Evolutionary conservation across 2,888 invertebrate species (phyloP).

Genomic region (Brachypalpus laphriformis): DNA sequence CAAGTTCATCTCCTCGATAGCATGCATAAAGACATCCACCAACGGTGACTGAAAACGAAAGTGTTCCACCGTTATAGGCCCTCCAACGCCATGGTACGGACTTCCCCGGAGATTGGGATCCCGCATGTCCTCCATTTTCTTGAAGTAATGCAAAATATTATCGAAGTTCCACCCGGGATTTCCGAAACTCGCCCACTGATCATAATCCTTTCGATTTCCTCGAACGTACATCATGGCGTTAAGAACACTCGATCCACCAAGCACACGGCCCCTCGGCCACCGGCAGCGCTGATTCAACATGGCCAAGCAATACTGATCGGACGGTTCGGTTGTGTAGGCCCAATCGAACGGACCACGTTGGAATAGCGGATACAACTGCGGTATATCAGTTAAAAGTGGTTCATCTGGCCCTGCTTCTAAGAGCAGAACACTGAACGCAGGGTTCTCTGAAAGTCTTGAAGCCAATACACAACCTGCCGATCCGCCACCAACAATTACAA

Average conservation of each 20-base stretch:
- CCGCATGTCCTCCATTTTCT: constrained; percentile 90
- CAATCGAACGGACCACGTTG: constrained; percentile 91
- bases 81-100: constrained; percentile 88
- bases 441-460: constrained; percentile 89
- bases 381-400: constrained; percentile 88
- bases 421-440: constrained; percentile 88
- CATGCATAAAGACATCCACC: constrained; percentile 87
- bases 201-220: constrained; percentile 93
- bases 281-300: constrained; percentile 87
- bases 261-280: constrained; percentile 91
- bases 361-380: constrained; percentile 87
- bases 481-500: constrained; percentile 91
- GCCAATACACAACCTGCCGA: constrained; percentile 92
- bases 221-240: constrained; percentile 96
- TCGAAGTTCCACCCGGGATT: constrained; percentile 91
- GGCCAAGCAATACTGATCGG: constrained; percentile 87
- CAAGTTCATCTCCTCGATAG: constrained; percentile 87
- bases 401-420: constrained; percentile 92
- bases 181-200: constrained; percentile 91
- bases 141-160: constrained; percentile 90
- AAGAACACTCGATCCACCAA: constrained; percentile 91
- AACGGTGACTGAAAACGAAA: constrained; percentile 89
- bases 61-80: constrained; percentile 89
- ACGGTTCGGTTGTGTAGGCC: constrained; percentile 91
- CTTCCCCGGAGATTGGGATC: constrained; percentile 86